These are phyloP conservation scores for Sceloporus undulatus DNA, from an alignment of 2,113 vertebrate species.

Conservation along the genomic window DNA sequence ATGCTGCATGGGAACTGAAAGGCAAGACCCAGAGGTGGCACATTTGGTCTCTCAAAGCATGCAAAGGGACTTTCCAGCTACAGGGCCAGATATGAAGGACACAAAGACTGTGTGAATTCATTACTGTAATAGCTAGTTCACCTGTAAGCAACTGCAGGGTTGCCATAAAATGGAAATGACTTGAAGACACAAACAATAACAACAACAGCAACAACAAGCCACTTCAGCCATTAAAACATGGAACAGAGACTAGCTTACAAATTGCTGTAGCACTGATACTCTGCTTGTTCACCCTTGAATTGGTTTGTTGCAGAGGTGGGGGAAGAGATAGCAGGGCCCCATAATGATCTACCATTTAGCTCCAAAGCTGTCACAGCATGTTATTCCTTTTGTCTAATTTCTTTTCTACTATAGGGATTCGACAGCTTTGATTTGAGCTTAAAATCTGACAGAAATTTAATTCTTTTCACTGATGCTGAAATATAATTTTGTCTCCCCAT, in stretches of 20 bases:
- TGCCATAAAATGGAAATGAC: too few species aligned
- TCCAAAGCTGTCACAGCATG: neutral
- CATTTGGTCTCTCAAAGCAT: too few species aligned
- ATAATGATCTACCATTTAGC: constrained; percentile 7
- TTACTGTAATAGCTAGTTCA: too few species aligned
- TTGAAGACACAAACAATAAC: too few species aligned
- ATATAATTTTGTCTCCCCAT: constrained; percentile 46
- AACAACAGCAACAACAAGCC: too few species aligned
- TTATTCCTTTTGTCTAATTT: neutral
- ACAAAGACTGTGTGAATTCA: too few species aligned
- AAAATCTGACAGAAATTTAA: constrained; percentile 3
- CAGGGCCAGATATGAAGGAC: too few species aligned
- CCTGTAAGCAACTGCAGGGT: too few species aligned
- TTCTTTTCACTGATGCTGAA: constrained; percentile 9
- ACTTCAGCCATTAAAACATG: neutral
- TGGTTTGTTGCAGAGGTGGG: neutral
- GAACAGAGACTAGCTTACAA: neutral
- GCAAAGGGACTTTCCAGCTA: too few species aligned
- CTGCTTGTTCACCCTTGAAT: neutral
- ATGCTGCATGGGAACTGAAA: too few species aligned
- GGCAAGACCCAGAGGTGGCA: too few species aligned
- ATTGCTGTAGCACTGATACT: neutral
- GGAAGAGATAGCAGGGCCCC: too few species aligned
- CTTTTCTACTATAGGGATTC: neutral
- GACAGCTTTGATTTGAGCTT: neutral